Evolutionary conservation across 2,797 vertebrate genomes (phyloP), one percentile per base, ranked within the genome.

Genomic region (Erpetoichthys calabaricus): DNA sequence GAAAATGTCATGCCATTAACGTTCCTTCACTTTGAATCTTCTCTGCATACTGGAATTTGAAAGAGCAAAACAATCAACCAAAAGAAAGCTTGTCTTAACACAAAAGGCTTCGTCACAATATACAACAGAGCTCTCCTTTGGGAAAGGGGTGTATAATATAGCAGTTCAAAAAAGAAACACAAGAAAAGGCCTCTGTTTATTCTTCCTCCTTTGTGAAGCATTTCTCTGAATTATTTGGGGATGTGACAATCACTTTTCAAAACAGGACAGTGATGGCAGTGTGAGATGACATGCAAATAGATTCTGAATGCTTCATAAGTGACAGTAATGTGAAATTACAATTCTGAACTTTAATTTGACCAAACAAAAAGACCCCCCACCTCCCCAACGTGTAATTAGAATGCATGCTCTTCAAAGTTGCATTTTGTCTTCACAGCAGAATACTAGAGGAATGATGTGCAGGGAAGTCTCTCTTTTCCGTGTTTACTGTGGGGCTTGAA

Each of bases 251-350:
- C 45, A 58, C 42, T 3, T 25, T 67, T 53, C 52, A 5, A 53
- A 53, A 59, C 63, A 58, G 59, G 62, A 58, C 62, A 62, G 55
- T 51, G 56, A 64, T 59, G 25, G 4, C 59, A 1, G 41, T 58
- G 45, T 54, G 59, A 45, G 56, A 49, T 44, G 44, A 61, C 56
- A 62, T 60, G 5, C 8, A 41, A 42, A 50, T 42, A 58, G 47
- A 44, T 50, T 49, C 51, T 43, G 50, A 49, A 57, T 45, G 63
- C 46, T 65, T 76, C 73, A 78, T 75, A 68, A 75, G 75, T 73
- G 65, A 59, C 73, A 62, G 61, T 2, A 52, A 10, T 1, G 57
- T 67, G n/a, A 55, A 58, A 50, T 7, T 49, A 51, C 50, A 51
- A 56, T 57, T 53, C 47, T 44, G 50, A 42, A 44, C 25, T 52